Evolutionary conservation across 1,140 invertebrate genomes (phyloP).

Genomic region (Calliphora vicina): DNA sequence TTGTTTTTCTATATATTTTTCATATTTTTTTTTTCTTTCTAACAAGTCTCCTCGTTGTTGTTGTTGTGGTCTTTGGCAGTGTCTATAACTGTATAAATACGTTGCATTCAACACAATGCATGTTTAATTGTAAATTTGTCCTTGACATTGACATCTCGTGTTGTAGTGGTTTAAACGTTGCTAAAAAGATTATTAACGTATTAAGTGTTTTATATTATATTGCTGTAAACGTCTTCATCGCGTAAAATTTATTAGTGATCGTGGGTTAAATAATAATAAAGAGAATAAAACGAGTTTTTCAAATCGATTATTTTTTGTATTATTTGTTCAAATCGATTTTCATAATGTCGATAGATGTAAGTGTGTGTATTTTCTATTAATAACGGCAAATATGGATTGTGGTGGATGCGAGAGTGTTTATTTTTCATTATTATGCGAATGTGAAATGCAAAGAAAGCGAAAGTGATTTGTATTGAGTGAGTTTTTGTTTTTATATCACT

Average conservation of each 20-base stretch:
- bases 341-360: conserved; percentile 25
- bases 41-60: too few relatives aligned
- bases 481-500: neutral
- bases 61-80: too few relatives aligned
- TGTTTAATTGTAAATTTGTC: conserved; percentile 30
- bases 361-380: neutral
- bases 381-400: neutral
- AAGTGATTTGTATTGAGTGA: neutral
- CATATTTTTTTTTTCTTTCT: too few relatives aligned
- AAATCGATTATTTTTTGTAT: neutral
- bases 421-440: neutral
- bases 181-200: too few relatives aligned
- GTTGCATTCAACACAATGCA: conserved; percentile 1
- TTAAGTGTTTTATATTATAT: neutral
- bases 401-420: neutral
- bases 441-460: conserved; percentile 1
- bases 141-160: conserved; percentile 29
- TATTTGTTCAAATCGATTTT: neutral
- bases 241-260: neutral
- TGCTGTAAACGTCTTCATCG: neutral
- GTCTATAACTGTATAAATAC: conserved; percentile 23
- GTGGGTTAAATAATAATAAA: neutral
- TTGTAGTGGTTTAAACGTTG: neutral
- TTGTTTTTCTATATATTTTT: too few relatives aligned
- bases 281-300: neutral